Base-by-base conservation (phyloP, 2,888 invertebrate genomes). In the Mayetiola destructor region DNA sequence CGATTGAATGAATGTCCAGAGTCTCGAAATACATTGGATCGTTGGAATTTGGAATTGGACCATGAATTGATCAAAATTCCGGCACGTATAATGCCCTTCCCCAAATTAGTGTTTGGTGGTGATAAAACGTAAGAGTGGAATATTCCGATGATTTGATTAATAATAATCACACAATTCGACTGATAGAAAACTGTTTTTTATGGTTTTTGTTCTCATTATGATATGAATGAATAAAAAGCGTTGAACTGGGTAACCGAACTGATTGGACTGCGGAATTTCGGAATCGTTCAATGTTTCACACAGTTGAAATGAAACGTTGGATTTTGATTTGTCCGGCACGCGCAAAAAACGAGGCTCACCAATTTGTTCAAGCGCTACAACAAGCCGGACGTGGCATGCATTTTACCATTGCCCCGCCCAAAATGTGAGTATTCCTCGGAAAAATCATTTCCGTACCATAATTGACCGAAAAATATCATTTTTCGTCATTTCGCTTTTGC, bases 251-350 rank as follows among this genome's bases (percentile, higher is more conserved):
- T 14, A 69, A 72, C 0, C 75, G 76, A 1, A 88, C 85, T 0
- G 88, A 93, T 57, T 94, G 93, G 91, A 84, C 85, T 0, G 68
- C 73, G 1, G 80, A 81, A 36, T 76, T 91, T 67, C 73, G 85
- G 60, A 68, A 72, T 0, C 67, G 63, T 1, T 60, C 67, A 0
- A 75, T 80, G 76, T 72, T 72, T 35, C 57, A 59, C 0, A 63
- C 65, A n/a, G 64, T 64, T 1, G 61, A 63, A 1, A 63, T 76
- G 1, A 62, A 55, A 1, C 64, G 71, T 0, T 77, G 76, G 77
- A 65, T 64, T 21, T 63, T 76, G 0, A 60, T 77, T 14, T 64
- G 66, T 1, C 69, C 70, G 2, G 58, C 57, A 1, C 64, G 67
- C 1, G 61, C 56, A 23, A 18, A 61, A 1, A 64, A 64, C 0